Evolutionary conservation across 1,140 invertebrate genomes (phyloP), one percentile per base, ranked within the genome.

Genomic region (Drosophila nigrodunni): DNA sequence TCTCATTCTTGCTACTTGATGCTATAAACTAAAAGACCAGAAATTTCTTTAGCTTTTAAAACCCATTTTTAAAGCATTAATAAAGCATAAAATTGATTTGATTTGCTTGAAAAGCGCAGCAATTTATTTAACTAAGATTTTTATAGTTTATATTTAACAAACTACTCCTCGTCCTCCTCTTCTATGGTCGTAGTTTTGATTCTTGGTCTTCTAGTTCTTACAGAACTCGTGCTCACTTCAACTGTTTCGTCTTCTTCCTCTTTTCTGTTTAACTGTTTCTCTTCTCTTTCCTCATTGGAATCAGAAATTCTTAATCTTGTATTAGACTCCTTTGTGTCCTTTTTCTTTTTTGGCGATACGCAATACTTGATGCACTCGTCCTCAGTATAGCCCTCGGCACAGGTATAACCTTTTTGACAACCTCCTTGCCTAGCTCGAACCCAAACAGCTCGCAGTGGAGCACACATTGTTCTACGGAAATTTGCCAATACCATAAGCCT

Each of bases 371-470:
- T 37, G 11, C 67, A 70, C 9, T 70, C 47, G 3, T 2, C 2
- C 7, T 69, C 35, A 4, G 43, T 44, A 10, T 65, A 78, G 7
- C 80, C 80, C 1, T 8, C 7, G 1, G 41, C 0, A 11, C 79
- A 82, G 6, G 58, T 64, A 2, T 30, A 61, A 1, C 41, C 80
- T 58, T 44, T 52, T 4, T 9, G 21, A 11, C 80, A 82, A 34
- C 2, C 41, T 1, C 37, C 70, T 0, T 43, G 0, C 7, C 15
- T 15, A 8, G 2, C 8, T 18, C 52, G 0, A 7, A 71, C 49
- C 80, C 79, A 82, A 10, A 81, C n/a, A 0, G 13, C 6, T 7
- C 3, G 34, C 7, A 78, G 30, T 0, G 80, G 74, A 8, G 44
- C 7, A 13, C 80, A 82, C 41, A 35, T 65, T 6, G 13, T 5